A percentile compares a stretch with the other conserved stretches of the same genome.
Evolutionary conservation across 2,797 vertebrate genomes (phyloP).

Genomic region (Gastrophryne carolinensis): DNA sequence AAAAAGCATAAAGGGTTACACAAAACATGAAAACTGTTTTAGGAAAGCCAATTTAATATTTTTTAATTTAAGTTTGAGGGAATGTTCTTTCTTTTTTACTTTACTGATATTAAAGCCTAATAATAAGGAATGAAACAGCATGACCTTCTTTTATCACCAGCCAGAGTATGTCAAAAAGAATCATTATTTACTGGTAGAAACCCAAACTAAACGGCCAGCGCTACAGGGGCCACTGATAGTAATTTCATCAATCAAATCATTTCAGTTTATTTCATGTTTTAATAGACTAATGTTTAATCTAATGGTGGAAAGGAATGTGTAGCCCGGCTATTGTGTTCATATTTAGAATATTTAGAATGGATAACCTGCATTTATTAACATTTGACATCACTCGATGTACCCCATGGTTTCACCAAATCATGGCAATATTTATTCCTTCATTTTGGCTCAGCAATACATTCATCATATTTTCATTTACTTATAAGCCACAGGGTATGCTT

Average conservation of each 20-base stretch:
- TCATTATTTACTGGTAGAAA: neutral
- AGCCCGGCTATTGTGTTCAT: neutral
- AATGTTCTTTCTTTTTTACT: neutral
- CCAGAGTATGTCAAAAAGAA: neutral
- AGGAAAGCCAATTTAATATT: neutral
- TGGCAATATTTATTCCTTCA: no score
- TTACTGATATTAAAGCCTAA: neutral
- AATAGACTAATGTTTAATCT: neutral
- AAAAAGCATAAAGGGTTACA: slow-evolving; percentile 2
- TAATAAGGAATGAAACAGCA: neutral
- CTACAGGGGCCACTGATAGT: neutral
- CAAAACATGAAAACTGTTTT: neutral
- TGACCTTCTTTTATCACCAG: neutral
- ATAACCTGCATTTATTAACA: no score
- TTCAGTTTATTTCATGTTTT: neutral
- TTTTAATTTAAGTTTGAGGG: neutral
- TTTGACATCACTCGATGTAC: no score
- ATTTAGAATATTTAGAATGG: neutral
- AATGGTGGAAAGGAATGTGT: neutral
- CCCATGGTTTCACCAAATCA: no score
- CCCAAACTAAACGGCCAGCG: neutral
- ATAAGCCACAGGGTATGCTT: no score
- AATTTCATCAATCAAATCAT: neutral
- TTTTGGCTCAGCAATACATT: no score
- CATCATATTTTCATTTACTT: no score